Evolutionary conservation across 2,113 vertebrate genomes (phyloP).

Genomic region (Circaetus gallicus): DNA sequence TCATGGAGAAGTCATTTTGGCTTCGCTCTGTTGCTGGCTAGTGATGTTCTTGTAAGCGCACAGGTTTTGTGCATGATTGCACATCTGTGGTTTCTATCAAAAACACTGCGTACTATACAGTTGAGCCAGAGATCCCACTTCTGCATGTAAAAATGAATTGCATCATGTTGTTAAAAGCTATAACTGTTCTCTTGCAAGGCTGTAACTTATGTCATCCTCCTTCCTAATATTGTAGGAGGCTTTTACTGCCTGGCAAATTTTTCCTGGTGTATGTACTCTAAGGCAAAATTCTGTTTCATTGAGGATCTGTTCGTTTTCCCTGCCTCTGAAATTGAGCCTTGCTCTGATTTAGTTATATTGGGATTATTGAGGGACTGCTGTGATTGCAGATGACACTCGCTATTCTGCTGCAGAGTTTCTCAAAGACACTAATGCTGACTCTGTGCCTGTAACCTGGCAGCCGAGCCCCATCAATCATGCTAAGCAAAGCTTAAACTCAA

Average conservation of each 20-base stretch:
- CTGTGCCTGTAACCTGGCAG: neutral
- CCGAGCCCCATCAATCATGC: neutral
- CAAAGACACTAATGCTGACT: slow-evolving; percentile 7
- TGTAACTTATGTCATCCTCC: neutral
- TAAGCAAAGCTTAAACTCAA: slow-evolving; percentile 24
- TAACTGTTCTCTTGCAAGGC: neutral
- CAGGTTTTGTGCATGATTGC: neutral
- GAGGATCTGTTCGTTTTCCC: neutral
- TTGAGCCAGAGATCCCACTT: neutral
- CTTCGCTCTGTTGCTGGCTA: neutral
- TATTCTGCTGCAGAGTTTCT: neutral
- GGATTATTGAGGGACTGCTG: slow-evolving; percentile 12
- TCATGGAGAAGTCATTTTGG: neutral
- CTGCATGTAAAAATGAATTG: neutral
- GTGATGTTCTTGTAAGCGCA: neutral
- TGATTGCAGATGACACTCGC: neutral
- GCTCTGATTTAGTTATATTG: neutral
- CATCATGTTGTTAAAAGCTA: neutral
- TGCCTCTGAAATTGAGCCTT: neutral
- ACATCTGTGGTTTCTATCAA: neutral
- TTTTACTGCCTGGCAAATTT: neutral
- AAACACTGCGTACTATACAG: neutral
- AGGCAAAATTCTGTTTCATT: neutral
- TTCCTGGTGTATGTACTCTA: neutral
- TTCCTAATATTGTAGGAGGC: neutral